phyloP scores from a whole-genome alignment of 2,113 vertebrate genomes.

The Oryctolagus cuniculus region DNA sequence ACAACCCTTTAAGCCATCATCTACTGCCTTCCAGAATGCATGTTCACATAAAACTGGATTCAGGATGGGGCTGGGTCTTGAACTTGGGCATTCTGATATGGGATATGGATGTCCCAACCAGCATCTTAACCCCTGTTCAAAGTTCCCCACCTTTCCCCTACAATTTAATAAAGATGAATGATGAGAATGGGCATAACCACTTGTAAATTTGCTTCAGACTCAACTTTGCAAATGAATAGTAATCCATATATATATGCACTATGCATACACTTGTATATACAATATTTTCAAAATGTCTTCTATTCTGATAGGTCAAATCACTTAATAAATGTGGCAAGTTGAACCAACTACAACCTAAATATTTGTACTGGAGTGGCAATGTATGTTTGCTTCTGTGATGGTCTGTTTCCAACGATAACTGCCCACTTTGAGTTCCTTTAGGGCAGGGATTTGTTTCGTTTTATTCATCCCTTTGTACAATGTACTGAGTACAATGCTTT shows the following conservation, averaged over 20 bases:
- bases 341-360: slow-evolving; percentile 67
- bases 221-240: slow-evolving; percentile 28
- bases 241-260: background rate
- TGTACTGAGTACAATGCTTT: slow-evolving; percentile 35
- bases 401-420: slow-evolving; percentile 80
- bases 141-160: no score
- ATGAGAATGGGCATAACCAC: background rate
- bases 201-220: slow-evolving; percentile 48
- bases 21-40: no score
- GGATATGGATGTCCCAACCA: no score
- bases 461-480: slow-evolving; percentile 49
- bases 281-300: slow-evolving; percentile 45
- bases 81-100: no score
- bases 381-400: slow-evolving; percentile 76
- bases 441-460: slow-evolving; percentile 44
- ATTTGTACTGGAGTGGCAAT: slow-evolving; percentile 67
- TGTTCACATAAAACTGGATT: no score
- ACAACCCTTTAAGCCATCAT: no score
- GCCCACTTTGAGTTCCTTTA: slow-evolving; percentile 53
- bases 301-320: slow-evolving; percentile 58
- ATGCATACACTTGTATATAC: background rate
- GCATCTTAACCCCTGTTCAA: no score
- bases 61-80: no score
- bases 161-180: slow-evolving; percentile 32
- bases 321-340: slow-evolving; percentile 67